Percentiles rank a stretch among this genome's conserved stretches.
Evolutionary conservation across 92 coral and sea anemone genomes (phyloP).

Genomic region (Phenganax marumi): DNA sequence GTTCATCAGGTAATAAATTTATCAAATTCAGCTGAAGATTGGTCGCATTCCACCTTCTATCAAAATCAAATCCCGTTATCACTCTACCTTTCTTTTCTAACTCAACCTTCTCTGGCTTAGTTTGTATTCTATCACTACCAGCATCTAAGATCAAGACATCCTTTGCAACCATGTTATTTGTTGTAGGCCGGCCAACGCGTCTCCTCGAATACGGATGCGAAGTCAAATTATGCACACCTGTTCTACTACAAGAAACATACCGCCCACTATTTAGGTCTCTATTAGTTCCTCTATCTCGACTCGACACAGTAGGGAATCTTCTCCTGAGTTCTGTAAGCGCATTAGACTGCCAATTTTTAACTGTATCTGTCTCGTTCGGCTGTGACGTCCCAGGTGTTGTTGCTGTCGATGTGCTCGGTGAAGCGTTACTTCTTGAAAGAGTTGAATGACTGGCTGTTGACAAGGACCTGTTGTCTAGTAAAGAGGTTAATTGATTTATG

Average conservation of each 20-base stretch:
- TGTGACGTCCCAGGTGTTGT: background rate
- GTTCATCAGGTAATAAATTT: conserved; percentile 40
- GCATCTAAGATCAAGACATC: conserved; percentile 38
- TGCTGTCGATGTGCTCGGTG: background rate
- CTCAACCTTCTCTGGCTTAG: conserved; percentile 48
- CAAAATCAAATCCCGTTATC: conserved; percentile 39
- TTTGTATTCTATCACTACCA: conserved; percentile 49
- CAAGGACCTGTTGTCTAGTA: conserved; percentile 32
- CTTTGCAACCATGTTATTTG: conserved; percentile 37
- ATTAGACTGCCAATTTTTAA: conserved; percentile 12
- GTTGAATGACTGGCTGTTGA: conserved; percentile 32
- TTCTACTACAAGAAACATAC: conserved; percentile 28
- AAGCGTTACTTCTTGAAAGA: background rate
- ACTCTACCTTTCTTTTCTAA: conserved; percentile 43
- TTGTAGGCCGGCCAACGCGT: conserved; percentile 37
- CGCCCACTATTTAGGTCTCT: conserved; percentile 22
- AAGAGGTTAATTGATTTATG: conserved; percentile 51
- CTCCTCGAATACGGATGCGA: conserved; percentile 32
- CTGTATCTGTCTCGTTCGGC: conserved; percentile 31
- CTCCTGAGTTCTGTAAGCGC: conserved; percentile 47
- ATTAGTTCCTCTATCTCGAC: conserved; percentile 33
- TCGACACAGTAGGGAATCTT: conserved; percentile 51
- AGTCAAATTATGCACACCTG: too few relatives aligned
- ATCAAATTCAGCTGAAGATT: conserved; percentile 30
- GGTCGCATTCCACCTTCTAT: conserved; percentile 44